phyloP scores from a whole-genome alignment of 2,797 vertebrate genomes.

The Etheostoma perlongum region DNA sequence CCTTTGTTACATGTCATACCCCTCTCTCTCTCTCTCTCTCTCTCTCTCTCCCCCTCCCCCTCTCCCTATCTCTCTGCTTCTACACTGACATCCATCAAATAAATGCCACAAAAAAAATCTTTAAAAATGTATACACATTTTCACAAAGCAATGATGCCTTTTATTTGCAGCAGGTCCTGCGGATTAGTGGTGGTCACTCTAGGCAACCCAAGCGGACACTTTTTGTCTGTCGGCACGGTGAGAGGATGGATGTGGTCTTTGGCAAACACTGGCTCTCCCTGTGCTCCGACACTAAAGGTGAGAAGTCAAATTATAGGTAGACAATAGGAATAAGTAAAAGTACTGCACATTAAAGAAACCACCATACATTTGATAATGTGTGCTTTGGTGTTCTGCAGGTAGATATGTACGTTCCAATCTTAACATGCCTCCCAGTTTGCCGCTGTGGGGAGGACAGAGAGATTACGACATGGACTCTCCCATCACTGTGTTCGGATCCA shows the following conservation, averaged over 20 bases:
- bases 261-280: conserved; percentile 96
- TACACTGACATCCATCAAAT: too few relatives aligned
- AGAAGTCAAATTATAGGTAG: conserved; percentile 11
- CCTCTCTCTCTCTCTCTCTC: not conserved
- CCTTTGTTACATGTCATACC: not conserved
- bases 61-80: not conserved
- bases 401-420: conserved; percentile 94
- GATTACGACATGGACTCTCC: conserved; percentile 95
- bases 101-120: too few relatives aligned
- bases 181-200: conserved; percentile 83
- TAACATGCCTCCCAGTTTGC: conserved; percentile 94
- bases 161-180: conserved; percentile 84
- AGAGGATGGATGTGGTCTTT: conserved; percentile 97
- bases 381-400: conserved; percentile 77
- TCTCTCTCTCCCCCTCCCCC: not conserved
- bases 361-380: not conserved
- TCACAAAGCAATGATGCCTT: not conserved
- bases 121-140: not conserved
- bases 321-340: not conserved
- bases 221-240: conserved; percentile 94
- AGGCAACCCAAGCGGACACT: conserved; percentile 90
- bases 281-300: conserved; percentile 97
- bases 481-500: conserved; percentile 95
- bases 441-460: conserved; percentile 90
- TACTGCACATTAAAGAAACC: not conserved